Base-by-base conservation (phyloP, 2,888 invertebrate species). In the Hesperia comma region DNA sequence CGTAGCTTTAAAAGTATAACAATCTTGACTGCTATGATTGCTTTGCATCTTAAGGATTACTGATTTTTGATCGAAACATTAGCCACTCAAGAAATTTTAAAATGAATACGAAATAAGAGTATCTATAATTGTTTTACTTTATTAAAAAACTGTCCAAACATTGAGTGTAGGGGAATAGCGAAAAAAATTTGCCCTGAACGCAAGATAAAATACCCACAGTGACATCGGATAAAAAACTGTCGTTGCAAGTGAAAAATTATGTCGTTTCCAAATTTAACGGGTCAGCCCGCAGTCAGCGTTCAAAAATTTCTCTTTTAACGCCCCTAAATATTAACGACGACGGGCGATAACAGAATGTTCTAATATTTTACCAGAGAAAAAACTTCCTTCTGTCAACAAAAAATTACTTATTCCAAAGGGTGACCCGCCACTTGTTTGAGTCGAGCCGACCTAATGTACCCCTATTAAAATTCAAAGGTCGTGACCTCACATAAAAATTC, bases 401-500 rank as follows among this genome's bases (percentile, higher is more conserved):
- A 67, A 68, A 70, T 71, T 70, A 67, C 68, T 55, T 68, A 72
- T 71, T 71, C 73, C 57, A 67, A 40, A 66, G 70, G 70, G 60
- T 67, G 57, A 41, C 53, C 12, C 40, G 56, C 62, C 58, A 61
- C 62, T 69, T 72, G 69, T 74, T 74, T 74, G 71, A 71, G 68
- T 67, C 71, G 69, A 55, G 62, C 70, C 72, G 61, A 63, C 71
- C 77, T 77, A 78, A 78, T 79, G 75, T 74, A 74, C 58, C 68
- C 74, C 74, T 72, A 78, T 79, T 77, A 78, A 78, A 76, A 79
- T 77, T 77, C 77, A 71, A 72, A 71, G 72, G 70, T 71, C 75
- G 78, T 78, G 79, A 75, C 75, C 74, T 67, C 69, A 74, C 77
- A 79, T 78, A 78, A 79, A 79, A 79, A 77, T 75, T 69, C 68